phyloP scores from a whole-genome alignment of 2,888 invertebrate genomes.

The Lasioglossum marginatum region DNA sequence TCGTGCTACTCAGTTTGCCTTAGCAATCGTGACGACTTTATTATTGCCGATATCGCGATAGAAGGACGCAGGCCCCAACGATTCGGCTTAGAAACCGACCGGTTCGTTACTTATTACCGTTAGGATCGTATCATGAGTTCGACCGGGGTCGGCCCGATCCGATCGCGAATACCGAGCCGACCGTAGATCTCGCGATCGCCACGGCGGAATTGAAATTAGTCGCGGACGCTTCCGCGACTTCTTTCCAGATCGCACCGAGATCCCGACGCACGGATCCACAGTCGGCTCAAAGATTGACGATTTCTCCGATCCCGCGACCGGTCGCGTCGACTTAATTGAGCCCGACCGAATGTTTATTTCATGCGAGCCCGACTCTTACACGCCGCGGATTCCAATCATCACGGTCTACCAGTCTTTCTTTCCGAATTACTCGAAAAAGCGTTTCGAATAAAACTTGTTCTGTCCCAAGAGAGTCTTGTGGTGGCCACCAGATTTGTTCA shows the following conservation, averaged over 20 bases:
- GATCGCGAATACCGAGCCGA: slow-evolving; percentile 37
- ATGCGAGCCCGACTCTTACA: slow-evolving; percentile 7
- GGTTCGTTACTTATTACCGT: slow-evolving; percentile 54
- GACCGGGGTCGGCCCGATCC: slow-evolving; percentile 51
- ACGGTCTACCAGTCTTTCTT: background rate
- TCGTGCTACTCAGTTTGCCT: background rate
- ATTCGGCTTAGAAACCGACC: slow-evolving; percentile 19
- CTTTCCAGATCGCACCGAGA: slow-evolving; percentile 2
- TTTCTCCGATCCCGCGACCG: background rate
- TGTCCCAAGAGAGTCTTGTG: background rate
- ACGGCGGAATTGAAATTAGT: slow-evolving; percentile 60
- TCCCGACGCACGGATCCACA: background rate
- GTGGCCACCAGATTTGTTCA: background rate
- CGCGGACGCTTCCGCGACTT: slow-evolving; percentile 45
- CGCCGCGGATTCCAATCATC: background rate
- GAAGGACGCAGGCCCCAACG: slow-evolving; percentile 20
- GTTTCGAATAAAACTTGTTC: background rate
- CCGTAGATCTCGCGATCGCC: slow-evolving; percentile 40
- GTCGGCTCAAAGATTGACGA: background rate
- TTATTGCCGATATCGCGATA: slow-evolving; percentile 60
- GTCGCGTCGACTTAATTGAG: slow-evolving; percentile 36
- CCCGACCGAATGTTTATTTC: slow-evolving; percentile 40
- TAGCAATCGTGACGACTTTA: slow-evolving; percentile 67
- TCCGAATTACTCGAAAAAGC: background rate
- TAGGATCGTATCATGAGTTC: slow-evolving; percentile 53